Percentiles rank a stretch among this genome's conserved stretches.
Conservation (phyloP, 1,140 invertebrate genomes). For the Drosophila pallidifrons region DNA sequence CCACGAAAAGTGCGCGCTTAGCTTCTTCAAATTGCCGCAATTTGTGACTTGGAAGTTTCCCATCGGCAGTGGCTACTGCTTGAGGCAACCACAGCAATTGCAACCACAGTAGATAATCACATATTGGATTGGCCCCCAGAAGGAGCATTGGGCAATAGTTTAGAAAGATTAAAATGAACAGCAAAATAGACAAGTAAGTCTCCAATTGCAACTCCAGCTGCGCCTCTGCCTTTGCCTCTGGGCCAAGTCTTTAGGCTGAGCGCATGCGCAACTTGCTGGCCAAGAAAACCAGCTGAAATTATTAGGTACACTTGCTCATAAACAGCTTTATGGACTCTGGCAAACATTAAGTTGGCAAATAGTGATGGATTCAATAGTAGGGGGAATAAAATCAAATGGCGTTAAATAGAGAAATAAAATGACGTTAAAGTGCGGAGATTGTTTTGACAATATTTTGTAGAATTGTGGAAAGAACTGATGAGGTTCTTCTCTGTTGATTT, state of each 20-base stretch:
- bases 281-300: conserved; percentile 32
- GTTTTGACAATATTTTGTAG: too few species aligned
- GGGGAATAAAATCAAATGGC: background rate
- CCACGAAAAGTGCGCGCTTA: conserved; percentile 40
- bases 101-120: conserved; percentile 62
- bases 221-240: conserved; percentile 20
- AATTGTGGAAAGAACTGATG: too few species aligned
- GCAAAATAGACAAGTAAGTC: conserved; percentile 60
- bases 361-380: background rate
- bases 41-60: conserved; percentile 50
- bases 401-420: background rate
- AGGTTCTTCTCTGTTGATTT: too few species aligned
- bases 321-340: background rate
- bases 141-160: conserved; percentile 74
- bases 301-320: conserved; percentile 33
- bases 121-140: conserved; percentile 29
- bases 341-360: background rate
- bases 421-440: too few species aligned
- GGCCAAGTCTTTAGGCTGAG: conserved; percentile 27
- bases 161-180: conserved; percentile 79
- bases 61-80: conserved; percentile 36
- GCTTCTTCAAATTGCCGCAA: conserved; percentile 60
- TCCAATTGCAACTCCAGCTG: conserved; percentile 26
- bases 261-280: conserved; percentile 61
- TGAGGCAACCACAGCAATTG: background rate